Base-by-base conservation (phyloP, 2,113 vertebrate genomes). In the Progne subis region DNA sequence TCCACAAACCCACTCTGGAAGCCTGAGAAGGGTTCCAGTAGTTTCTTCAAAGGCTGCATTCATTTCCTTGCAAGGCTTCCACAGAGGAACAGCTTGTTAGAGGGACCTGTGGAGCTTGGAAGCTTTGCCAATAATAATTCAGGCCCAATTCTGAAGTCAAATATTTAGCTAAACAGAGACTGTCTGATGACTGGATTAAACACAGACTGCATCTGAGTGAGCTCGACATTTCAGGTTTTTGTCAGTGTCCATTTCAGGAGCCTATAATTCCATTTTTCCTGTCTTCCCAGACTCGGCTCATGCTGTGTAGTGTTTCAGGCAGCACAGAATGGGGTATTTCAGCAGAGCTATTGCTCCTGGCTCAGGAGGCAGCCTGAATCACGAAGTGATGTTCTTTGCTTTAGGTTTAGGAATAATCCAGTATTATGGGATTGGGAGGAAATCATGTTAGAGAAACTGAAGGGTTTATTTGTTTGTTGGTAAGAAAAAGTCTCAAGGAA, bases 121-220 rank as follows among this genome's bases (percentile, higher is more conserved):
- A 93, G 65, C 76, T 86, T 60, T 96, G 96, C 96, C 96, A 97
- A 3, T 93, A 94, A 94, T 90, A 95, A 97, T 94, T 88, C 92
- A 86, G 41, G 39, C 76, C 68, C 71, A 78, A 75, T 94, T 96
- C 70, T 96, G 72, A 86, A 96, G 44, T 94, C 82, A 97, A 95
- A 96, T 96, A 94, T 96, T 96, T 96, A 92, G 88, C 89, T 94
- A 90, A 97, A 94, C 72, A 64, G 95, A 94, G 90, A 46, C 94
- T 79, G 93, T 92, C 92, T 96, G 94, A 94, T 95, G 85, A 59
- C 85, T 93, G 88, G 65, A 86, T 96, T 95, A 91, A 88, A 94
- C 72, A 90, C 90, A 96, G 85, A n/a, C 5, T 3, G 56, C 76
- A 93, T 92, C 75, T 74, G 79, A 95, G 91, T 11, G 63, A 91